Evolutionary conservation across 2,113 vertebrate genomes (phyloP), one percentile per base, ranked within the genome.

Genomic region (Thymallus thymallus): DNA sequence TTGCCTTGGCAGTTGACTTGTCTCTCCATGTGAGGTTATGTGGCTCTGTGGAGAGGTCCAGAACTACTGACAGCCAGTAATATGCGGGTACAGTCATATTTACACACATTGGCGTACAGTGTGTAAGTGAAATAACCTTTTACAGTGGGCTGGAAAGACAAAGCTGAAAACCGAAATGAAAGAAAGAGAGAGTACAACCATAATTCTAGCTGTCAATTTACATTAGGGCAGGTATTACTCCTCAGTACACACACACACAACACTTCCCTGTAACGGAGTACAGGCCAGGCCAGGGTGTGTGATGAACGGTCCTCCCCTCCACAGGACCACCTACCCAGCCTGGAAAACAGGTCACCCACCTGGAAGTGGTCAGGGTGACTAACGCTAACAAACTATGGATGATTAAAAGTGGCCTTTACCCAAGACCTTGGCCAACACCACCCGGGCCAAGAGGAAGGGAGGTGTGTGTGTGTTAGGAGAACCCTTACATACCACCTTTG

Each of bases 191-290:
- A 92, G 93, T 94, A 93, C 92, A 90, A 92, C 91, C 91, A 93
- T 95, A 94, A 95, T 95, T 95, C 93, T 94, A 91, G 92, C 94
- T 95, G 94, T 95, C 94, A 95, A 90, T 94, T 94, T 91, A 88
- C 88, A 95, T 96, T 94, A 95, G 91, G 90, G 91, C 87, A 84
- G 87, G 94, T 95, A 95, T 94, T 85, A 95, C 94, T 95, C 93
- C 92, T 91, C 86, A 88, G 89, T n/a, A 75, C 74, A 90, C 90
- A 87, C 92, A 87, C 89, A 92, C 91, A 91, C 92, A 88, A 91
- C 90, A 90, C 91, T 92, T 87, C 88, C 89, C 46, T 63, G 89
- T 94, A 93, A 95, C 88, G 91, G 93, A 94, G 90, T 90, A 88
- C 84, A 86, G 64, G 91, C 90, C 35, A 41, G 48, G 14, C 48